Conservation (phyloP, 1,140 invertebrate genomes). For the Eurosta solidaginis region DNA sequence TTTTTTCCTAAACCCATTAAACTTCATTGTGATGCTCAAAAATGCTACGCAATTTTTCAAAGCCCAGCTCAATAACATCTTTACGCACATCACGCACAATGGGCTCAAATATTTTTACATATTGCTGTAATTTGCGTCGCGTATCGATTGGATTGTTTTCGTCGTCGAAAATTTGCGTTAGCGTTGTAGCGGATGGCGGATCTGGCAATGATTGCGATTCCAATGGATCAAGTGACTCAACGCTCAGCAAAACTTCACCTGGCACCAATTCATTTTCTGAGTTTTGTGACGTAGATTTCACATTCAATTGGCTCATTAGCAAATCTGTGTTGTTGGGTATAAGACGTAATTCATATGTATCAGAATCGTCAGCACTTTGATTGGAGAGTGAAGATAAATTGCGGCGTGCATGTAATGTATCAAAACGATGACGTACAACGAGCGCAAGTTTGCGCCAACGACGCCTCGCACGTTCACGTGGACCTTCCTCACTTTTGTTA, state of each 20-base stretch:
- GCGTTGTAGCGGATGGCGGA: not conserved
- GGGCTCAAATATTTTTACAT: not conserved
- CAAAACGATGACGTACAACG: not conserved
- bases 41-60: conserved; percentile 23
- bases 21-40: conserved; percentile 19
- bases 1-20: not conserved
- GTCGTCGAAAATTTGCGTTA: not conserved
- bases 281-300: not conserved
- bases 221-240: conserved; percentile 4
- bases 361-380: not conserved
- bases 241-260: not conserved
- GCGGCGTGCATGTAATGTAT: not conserved
- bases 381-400: not conserved
- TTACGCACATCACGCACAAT: not conserved
- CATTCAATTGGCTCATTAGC: not conserved
- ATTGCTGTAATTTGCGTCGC: not conserved
- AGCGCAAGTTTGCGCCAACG: conserved; percentile 7
- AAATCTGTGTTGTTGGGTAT: conserved; percentile 27
- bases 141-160: not conserved
- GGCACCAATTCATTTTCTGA: not conserved
- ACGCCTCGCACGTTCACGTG: not conserved
- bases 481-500: not conserved
- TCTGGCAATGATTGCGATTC: not conserved
- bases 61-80: not conserved
- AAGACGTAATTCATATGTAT: not conserved